Evolutionary conservation across 2,888 invertebrate genomes (phyloP), one percentile per base, ranked within the genome.

Genomic region (Perizoma affinitatum): DNA sequence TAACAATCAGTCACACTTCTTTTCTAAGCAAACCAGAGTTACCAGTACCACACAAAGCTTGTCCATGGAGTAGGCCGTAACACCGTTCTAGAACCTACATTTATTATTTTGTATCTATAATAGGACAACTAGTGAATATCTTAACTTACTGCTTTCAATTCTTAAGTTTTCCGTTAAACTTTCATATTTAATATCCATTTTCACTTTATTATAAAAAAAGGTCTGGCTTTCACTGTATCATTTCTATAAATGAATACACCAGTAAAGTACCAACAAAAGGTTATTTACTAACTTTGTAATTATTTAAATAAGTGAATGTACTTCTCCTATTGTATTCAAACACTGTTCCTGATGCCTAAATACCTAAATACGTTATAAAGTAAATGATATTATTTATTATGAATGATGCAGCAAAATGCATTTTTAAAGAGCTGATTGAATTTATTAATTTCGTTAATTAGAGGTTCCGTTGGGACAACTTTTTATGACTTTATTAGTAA

Each of bases 321-420:
- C 49, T 46, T 54, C 43, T 47, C 10, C 68, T 62, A 76, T 79
- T 78, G 78, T 79, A 79, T 79, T 74, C 68, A 69, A 79, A 76
- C 71, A 62, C 33, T 61, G 62, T 58, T 63, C 62, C 68, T 52
- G 43, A 49, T 56, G 58, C 47, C 36, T 58, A 40, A 34, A 66
- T 52, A 61, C 52, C 59, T 50, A 38, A 38, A 54, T 54, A 42
- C 33, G 6, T 5, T 35, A 7, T 5, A 6, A n/a, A 43, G 42
- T 10, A 9, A 9, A 43, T n/a, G 4, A 10, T 58, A 54, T 38
- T 8, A 7, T 57, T 47, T 43, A 34, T 49, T 45, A 49, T 45
- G 36, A 38, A 42, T 61, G 54, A 61, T 50, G 45, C 34, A 36
- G 53, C 57, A 57, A 42, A 41, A 47, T 47, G 47, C 3, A 3